phyloP scores from a whole-genome alignment of 2,888 invertebrate species.

The Tipula vernalis region DNA sequence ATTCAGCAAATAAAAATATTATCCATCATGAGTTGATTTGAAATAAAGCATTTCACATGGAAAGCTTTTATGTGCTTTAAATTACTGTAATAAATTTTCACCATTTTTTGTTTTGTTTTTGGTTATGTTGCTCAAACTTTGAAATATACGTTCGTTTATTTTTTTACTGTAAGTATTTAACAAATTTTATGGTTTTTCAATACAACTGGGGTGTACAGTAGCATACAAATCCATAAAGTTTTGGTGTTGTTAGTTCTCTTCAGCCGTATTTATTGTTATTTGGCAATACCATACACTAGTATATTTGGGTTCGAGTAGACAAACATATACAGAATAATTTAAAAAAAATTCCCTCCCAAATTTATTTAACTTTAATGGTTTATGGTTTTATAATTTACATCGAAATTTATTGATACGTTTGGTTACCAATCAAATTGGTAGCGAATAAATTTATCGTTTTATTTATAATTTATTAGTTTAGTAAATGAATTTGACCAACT shows the following conservation, averaged over 20 bases:
- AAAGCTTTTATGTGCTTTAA: background rate
- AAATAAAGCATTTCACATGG: background rate
- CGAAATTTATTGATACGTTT: background rate
- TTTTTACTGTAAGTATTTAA: background rate
- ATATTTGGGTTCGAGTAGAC: background rate
- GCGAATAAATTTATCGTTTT: background rate
- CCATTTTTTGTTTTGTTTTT: background rate
- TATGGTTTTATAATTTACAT: background rate
- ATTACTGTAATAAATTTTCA: constrained; percentile 4
- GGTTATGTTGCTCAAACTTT: background rate
- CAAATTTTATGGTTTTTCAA: background rate
- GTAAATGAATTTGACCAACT: background rate
- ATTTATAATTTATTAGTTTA: background rate
- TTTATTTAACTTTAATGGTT: background rate
- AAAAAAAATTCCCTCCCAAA: background rate
- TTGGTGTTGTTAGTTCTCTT: background rate
- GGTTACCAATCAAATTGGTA: background rate
- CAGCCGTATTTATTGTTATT: background rate
- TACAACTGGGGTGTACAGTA: background rate
- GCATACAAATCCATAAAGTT: background rate
- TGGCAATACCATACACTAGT: background rate
- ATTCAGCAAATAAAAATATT: background rate
- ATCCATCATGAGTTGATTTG: background rate
- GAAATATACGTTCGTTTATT: background rate
- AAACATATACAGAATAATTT: background rate